These are phyloP conservation scores for Gambelia wislizenii DNA, from an alignment of 2,797 vertebrate species.

Conservation along the genomic window DNA sequence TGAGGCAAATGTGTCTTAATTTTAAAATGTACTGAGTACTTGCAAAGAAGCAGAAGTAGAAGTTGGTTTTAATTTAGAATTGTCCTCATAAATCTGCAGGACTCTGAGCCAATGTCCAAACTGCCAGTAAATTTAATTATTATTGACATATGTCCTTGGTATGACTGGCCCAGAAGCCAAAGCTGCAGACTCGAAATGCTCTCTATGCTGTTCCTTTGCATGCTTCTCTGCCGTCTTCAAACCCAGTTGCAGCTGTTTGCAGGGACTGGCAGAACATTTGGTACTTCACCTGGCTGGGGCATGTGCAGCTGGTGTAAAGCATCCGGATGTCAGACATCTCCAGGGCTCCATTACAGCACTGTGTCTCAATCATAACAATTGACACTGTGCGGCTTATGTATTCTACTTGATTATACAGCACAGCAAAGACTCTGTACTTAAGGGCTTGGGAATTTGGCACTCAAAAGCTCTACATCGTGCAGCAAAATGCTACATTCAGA, in stretches of 20 bases:
- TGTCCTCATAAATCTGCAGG: background rate
- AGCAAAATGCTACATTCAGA: background rate
- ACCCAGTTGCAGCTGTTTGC: slow-evolving; percentile 9
- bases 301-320: slow-evolving; percentile 15
- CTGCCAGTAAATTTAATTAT: background rate
- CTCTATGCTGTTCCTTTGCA: background rate
- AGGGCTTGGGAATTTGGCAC: background rate
- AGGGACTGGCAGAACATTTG: slow-evolving; percentile 4
- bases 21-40: background rate
- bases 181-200: background rate
- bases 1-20: background rate
- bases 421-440: background rate
- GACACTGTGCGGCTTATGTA: background rate
- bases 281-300: background rate
- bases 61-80: background rate
- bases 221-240: background rate
- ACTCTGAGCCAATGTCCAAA: background rate
- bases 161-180: background rate
- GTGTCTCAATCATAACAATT: background rate
- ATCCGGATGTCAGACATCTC: background rate
- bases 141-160: slow-evolving; percentile 6
- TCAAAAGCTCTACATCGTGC: background rate
- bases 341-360: slow-evolving; percentile 1
- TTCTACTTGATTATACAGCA: background rate
- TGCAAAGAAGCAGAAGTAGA: no score